These are phyloP conservation scores for Notodonta ziczac DNA, from an alignment of 2,888 invertebrate genomes.

Conservation along the genomic window DNA sequence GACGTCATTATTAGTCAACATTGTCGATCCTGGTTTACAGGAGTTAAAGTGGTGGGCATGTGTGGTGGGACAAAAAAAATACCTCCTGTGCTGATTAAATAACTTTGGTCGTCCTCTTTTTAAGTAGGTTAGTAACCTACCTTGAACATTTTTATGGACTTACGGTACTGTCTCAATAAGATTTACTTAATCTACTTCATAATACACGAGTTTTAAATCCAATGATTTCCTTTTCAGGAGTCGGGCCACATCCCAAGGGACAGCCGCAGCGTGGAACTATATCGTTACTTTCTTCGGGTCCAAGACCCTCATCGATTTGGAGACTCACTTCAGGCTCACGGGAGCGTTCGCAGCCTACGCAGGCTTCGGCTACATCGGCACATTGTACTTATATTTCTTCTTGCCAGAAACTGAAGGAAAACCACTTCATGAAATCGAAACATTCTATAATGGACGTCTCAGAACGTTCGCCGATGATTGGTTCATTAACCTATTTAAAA, in stretches of 20 bases:
- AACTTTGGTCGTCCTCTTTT: no score
- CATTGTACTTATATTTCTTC: constrained; percentile 78
- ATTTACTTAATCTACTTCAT: neutral
- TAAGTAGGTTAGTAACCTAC: no score
- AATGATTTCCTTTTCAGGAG: constrained; percentile 60
- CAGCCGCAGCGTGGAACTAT: constrained; percentile 82
- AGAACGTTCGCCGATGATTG: constrained; percentile 74
- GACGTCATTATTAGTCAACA: no score
- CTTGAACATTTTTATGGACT: no score
- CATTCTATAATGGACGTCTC: constrained; percentile 65
- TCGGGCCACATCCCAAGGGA: constrained; percentile 80
- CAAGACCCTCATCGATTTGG: constrained; percentile 82
- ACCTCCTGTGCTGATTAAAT: no score
- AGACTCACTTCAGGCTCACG: constrained; percentile 67
- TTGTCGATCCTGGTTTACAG: no score
- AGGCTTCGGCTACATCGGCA: constrained; percentile 69
- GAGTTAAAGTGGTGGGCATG: no score
- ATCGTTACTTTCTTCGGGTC: constrained; percentile 77
- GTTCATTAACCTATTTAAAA: constrained; percentile 65
- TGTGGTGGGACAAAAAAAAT: no score
- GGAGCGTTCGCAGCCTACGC: constrained; percentile 82
- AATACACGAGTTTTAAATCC: neutral
- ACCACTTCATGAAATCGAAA: constrained; percentile 79
- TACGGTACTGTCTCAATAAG: neutral
- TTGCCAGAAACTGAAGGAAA: constrained; percentile 85